Conservation (phyloP, 1,140 invertebrate genomes). For the Sogatella furcifera region DNA sequence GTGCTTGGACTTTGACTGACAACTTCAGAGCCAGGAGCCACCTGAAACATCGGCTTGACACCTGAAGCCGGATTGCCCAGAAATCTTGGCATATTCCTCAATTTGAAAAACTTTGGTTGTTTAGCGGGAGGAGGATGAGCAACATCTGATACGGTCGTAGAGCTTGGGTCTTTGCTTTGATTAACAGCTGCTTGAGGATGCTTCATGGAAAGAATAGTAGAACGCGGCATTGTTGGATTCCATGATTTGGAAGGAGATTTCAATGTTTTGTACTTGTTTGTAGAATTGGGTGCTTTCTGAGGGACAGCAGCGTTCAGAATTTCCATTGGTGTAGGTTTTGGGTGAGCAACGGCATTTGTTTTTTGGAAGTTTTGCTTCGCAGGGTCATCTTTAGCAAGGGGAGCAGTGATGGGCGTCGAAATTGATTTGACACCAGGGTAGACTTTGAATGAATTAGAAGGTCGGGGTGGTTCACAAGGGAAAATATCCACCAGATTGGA, state of each 20-base stretch:
- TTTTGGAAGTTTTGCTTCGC: background rate
- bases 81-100: constrained; percentile 44
- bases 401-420: too few relatives aligned
- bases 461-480: background rate
- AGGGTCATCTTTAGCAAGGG: background rate
- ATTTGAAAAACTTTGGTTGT: constrained; percentile 46
- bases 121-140: constrained; percentile 31
- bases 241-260: constrained; percentile 43
- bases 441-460: background rate
- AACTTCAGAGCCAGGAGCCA: constrained; percentile 19
- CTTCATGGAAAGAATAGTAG: constrained; percentile 36
- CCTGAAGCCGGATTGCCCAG: constrained; percentile 48
- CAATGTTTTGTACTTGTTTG: constrained; percentile 42
- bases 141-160: constrained; percentile 27
- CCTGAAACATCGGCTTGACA: constrained; percentile 46
- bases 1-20: background rate
- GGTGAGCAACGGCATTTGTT: background rate
- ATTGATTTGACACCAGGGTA: constrained; percentile 9
- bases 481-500: too few relatives aligned
- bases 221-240: constrained; percentile 44
- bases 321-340: constrained; percentile 2
- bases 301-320: background rate
- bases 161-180: constrained; percentile 15
- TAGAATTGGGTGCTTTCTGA: constrained; percentile 15
- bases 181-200: constrained; percentile 23